Percentiles rank a stretch among this genome's conserved stretches.
Evolutionary conservation across 2,797 vertebrate genomes (phyloP).

Genomic region (Miichthys miiuy): DNA sequence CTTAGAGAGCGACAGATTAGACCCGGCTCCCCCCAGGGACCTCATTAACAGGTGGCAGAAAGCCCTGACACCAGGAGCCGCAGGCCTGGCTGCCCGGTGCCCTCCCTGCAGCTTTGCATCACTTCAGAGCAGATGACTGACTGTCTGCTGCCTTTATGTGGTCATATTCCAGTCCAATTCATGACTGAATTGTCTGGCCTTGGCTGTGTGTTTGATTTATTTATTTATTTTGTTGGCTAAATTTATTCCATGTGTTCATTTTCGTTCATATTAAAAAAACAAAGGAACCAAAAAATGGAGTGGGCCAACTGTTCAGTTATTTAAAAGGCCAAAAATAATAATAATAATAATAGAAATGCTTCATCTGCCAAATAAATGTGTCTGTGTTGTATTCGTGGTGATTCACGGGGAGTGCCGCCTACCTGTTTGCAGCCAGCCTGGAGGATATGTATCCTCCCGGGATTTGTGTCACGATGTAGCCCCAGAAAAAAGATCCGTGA

Average conservation of each 20-base stretch:
- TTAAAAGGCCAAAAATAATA: conserved; percentile 23
- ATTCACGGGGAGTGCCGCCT: conserved; percentile 48
- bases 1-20: conserved; percentile 68
- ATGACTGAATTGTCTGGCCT: not conserved
- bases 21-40: conserved; percentile 82
- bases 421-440: conserved; percentile 98
- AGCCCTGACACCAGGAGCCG: conserved; percentile 75
- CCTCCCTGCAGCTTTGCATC: conserved; percentile 34
- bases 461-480: conserved; percentile 98
- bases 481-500: conserved; percentile 99
- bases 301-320: conserved; percentile 10
- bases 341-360: not conserved
- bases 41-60: conserved; percentile 96
- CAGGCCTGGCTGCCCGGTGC: conserved; percentile 52
- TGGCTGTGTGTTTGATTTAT: not conserved
- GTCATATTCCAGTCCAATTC: too few species aligned
- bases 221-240: not conserved
- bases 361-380: not conserved
- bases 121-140: conserved; percentile 13
- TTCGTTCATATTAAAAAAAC: conserved; percentile 17
- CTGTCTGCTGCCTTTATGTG: conserved; percentile 42
- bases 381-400: conserved; percentile 14
- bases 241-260: conserved; percentile 10
- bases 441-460: conserved; percentile 97
- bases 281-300: not conserved